A percentile compares a stretch with the other conserved stretches of the same genome.
Conservation (phyloP, 2,888 invertebrate genomes). For the Caenorhabditis doughertyi region DNA sequence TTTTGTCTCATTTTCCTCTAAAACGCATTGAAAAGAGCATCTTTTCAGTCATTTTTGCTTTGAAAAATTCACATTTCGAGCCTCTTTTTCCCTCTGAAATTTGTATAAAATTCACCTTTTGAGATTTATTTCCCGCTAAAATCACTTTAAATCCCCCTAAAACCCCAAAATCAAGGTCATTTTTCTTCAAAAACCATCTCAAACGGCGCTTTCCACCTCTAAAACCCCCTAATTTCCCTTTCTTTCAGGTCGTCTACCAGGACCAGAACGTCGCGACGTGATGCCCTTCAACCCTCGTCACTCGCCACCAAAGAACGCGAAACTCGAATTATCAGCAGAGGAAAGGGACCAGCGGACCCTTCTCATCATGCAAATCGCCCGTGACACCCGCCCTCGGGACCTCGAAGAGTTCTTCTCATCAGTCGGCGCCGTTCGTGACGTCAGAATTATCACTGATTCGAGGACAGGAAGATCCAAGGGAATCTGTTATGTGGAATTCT, state of each 20-base stretch:
- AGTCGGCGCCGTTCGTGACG: slow-evolving; percentile 96
- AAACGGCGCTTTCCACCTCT: too few species aligned
- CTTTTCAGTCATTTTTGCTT: neutral
- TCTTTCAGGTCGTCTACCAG: slow-evolving; percentile 88
- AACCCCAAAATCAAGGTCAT: neutral
- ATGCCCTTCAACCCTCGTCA: slow-evolving; percentile 82
- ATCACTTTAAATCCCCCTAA: neutral
- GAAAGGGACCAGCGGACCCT: slow-evolving; percentile 98
- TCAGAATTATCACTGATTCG: slow-evolving; percentile 97
- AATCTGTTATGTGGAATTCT: slow-evolving; percentile 99
- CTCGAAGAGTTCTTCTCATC: slow-evolving; percentile 96
- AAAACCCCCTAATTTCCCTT: neutral
- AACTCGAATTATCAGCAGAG: slow-evolving; percentile 89
- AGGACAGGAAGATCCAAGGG: slow-evolving; percentile 99
- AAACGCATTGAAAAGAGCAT: neutral
- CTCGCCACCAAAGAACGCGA: slow-evolving; percentile 80
- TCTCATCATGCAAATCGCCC: slow-evolving; percentile 91
- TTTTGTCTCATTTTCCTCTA: neutral
- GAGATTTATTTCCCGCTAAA: neutral
- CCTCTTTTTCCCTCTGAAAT: neutral
- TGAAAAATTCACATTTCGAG: neutral
- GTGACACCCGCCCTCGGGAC: slow-evolving; percentile 80
- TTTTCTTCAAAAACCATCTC: neutral
- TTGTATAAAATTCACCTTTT: neutral
- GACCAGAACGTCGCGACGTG: slow-evolving; percentile 83